phyloP scores from a whole-genome alignment of 2,797 vertebrate genomes.

The Mormyrops attenuatus region DNA sequence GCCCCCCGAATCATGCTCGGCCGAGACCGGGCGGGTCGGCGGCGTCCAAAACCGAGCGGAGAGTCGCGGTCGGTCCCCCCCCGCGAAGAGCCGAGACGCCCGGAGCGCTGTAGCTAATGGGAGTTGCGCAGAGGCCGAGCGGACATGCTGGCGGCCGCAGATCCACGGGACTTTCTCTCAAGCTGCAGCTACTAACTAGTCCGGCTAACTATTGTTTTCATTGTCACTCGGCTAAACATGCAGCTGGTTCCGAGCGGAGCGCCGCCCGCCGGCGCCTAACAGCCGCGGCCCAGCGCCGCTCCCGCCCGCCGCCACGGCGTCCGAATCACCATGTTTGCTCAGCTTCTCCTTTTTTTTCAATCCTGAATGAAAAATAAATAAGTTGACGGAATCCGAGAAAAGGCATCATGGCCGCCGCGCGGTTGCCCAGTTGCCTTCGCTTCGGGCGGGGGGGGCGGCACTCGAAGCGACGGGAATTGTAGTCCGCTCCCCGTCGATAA shows the following conservation, averaged over 20 bases:
- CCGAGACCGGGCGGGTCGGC: background rate
- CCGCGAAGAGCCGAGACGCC: background rate
- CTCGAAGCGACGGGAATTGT: constrained; percentile 42
- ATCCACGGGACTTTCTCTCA: background rate
- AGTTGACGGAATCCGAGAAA: constrained; percentile 56
- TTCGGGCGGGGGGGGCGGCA: constrained; percentile 35
- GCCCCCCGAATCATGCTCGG: background rate
- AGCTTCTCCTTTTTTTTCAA: constrained; percentile 38
- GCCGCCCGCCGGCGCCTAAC: background rate
- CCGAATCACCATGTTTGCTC: constrained; percentile 49
- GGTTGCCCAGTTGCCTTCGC: constrained; percentile 36
- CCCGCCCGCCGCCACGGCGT: constrained; percentile 34
- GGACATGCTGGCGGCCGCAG: background rate
- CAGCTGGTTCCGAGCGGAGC: background rate
- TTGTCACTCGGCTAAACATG: constrained; percentile 46
- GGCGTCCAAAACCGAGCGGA: background rate
- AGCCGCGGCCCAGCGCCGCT: constrained; percentile 23
- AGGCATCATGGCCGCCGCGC: constrained; percentile 32
- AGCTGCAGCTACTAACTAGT: constrained; percentile 14
- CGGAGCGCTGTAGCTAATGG: background rate
- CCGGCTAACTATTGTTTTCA: constrained; percentile 54
- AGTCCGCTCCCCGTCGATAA: constrained; percentile 18
- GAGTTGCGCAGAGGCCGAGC: constrained; percentile 8
- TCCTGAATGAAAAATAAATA: constrained; percentile 44
- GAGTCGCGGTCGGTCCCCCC: background rate